These are phyloP conservation scores for Nasonia vitripennis DNA, from an alignment of 1,140 invertebrate species.

Conservation along the genomic window DNA sequence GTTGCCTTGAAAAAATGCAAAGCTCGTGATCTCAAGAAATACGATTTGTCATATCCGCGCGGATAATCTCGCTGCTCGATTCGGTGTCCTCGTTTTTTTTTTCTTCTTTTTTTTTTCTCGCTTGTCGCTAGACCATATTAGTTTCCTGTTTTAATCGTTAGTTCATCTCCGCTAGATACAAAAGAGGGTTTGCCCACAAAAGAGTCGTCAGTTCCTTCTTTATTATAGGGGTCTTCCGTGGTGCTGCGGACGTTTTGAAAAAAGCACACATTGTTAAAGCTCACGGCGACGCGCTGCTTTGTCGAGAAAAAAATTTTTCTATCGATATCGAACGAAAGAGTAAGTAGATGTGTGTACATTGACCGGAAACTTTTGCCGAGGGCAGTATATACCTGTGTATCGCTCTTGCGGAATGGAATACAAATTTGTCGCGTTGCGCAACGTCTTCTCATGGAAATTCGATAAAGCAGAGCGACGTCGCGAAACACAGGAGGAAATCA, in stretches of 20 bases:
- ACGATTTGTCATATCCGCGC: too few species aligned
- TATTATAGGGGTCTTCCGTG: slow-evolving; percentile 36
- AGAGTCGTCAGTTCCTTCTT: slow-evolving; percentile 13
- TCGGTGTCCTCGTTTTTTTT: neutral
- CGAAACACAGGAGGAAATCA: neutral
- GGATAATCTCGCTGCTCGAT: neutral
- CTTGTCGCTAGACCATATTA: neutral
- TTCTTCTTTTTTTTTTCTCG: slow-evolving; percentile 22
- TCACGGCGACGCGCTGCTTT: neutral
- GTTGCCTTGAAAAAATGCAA: neutral
- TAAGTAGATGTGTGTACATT: neutral
- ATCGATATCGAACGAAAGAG: neutral
- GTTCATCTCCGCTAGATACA: slow-evolving; percentile 2
- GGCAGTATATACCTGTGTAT: neutral
- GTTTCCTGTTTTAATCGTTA: neutral
- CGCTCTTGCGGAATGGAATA: neutral
- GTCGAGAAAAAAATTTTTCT: slow-evolving; percentile 8
- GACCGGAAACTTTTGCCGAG: neutral
- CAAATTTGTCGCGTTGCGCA: neutral
- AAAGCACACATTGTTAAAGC: neutral
- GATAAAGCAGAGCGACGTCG: slow-evolving; percentile 2
- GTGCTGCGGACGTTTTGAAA: neutral
- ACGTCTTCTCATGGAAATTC: neutral
- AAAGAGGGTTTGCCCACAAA: neutral
- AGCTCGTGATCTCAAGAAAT: slow-evolving; percentile 12